phyloP scores from a whole-genome alignment of 2,888 invertebrate species.

The Dicyrtoma fusca region DNA sequence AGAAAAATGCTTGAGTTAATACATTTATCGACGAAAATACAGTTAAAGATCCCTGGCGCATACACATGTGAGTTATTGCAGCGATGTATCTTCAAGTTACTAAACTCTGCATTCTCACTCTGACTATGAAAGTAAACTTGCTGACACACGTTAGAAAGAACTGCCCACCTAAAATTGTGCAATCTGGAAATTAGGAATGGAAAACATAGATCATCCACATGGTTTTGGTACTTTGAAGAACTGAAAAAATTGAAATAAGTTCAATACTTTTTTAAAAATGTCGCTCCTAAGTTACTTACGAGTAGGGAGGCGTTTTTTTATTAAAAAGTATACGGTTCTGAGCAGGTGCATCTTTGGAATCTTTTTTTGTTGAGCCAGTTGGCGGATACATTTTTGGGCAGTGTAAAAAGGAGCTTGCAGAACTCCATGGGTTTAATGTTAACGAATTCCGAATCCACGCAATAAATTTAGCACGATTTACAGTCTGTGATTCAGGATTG shows the following conservation, averaged over 20 bases:
- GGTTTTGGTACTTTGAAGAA: too few species aligned
- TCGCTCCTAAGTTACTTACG: too few species aligned
- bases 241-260: too few species aligned
- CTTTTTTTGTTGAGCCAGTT: conserved; percentile 12
- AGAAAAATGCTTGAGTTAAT: conserved; percentile 40
- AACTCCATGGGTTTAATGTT: conserved; percentile 47
- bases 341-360: neutral
- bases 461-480: conserved; percentile 35
- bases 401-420: conserved; percentile 41
- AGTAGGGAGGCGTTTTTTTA: neutral
- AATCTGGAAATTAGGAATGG: too few species aligned
- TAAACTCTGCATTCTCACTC: neutral
- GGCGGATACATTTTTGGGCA: conserved; percentile 20
- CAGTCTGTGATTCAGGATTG: conserved; percentile 28
- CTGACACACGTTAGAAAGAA: conserved; percentile 42
- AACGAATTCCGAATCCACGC: conserved; percentile 38
- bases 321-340: conserved; percentile 22
- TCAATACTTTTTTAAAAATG: too few species aligned
- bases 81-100: conserved; percentile 44
- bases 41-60: conserved; percentile 41
- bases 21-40: conserved; percentile 45
- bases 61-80: conserved; percentile 45
- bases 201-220: too few species aligned
- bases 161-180: conserved; percentile 41
- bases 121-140: conserved; percentile 41